Conservation (phyloP, 92 coral and sea anemone species). For the Porites cylindrica region DNA sequence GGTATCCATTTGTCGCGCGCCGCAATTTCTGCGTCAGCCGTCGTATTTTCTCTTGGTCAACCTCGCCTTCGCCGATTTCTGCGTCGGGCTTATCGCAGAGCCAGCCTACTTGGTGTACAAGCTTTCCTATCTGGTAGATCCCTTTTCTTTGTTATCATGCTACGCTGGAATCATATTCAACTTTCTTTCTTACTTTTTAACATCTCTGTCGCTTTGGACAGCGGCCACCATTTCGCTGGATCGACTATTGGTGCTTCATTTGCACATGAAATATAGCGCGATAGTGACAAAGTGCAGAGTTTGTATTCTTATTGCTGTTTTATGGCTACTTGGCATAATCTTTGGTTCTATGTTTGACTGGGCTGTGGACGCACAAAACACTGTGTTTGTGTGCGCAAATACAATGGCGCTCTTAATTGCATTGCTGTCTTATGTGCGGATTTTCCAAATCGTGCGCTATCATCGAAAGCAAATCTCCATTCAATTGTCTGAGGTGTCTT, state of each 20-base stretch:
- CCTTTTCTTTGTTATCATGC: slow-evolving; percentile 21
- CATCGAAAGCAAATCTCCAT: slow-evolving; percentile 38
- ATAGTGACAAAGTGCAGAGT: slow-evolving; percentile 38
- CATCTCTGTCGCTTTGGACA: slow-evolving; percentile 38
- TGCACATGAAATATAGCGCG: slow-evolving; percentile 47
- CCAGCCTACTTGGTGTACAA: slow-evolving; percentile 37
- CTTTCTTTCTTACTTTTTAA: slow-evolving; percentile 20
- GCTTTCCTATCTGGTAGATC: slow-evolving; percentile 30
- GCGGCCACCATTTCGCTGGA: slow-evolving; percentile 51
- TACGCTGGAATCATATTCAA: slow-evolving; percentile 34
- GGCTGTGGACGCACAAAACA: slow-evolving; percentile 51
- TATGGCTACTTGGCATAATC: slow-evolving; percentile 7
- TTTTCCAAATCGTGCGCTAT: slow-evolving; percentile 48
- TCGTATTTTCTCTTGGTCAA: slow-evolving; percentile 35
- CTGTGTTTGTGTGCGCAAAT: slow-evolving; percentile 20
- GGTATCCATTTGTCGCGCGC: slow-evolving; percentile 39
- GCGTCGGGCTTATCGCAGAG: slow-evolving; percentile 41
- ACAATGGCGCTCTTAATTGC: slow-evolving; percentile 30
- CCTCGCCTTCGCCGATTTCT: slow-evolving; percentile 45
- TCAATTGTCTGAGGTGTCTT: slow-evolving; percentile 32
- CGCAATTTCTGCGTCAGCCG: slow-evolving; percentile 43
- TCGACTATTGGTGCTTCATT: slow-evolving; percentile 48
- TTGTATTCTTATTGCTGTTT: not conserved
- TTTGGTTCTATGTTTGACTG: slow-evolving; percentile 50
- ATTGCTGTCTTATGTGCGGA: slow-evolving; percentile 28